Evolutionary conservation across 2,888 invertebrate genomes (phyloP).

Genomic region (Eulithis prunata): DNA sequence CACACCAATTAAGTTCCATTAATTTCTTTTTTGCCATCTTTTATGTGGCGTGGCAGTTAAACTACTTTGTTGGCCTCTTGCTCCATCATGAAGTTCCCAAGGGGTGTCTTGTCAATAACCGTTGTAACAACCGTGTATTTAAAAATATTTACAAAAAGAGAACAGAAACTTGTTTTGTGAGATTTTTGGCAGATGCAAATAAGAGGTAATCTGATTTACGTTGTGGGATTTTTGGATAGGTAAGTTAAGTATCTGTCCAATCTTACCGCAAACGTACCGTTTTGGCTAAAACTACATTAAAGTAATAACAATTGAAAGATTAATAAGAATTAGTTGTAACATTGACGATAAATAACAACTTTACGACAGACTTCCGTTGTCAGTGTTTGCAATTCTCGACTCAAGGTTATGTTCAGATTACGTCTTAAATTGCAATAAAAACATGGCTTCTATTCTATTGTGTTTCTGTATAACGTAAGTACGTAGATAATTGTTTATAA

Average conservation of each 20-base stretch:
- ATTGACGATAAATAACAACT: constrained; percentile 14
- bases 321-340: constrained; percentile 2
- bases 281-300: too few species aligned
- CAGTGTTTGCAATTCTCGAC: constrained; percentile 21
- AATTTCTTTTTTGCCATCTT: too few species aligned
- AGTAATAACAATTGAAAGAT: too few species aligned
- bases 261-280: too few species aligned
- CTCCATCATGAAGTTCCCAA: constrained; percentile 5
- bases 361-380: constrained; percentile 9
- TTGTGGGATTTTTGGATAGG: too few species aligned
- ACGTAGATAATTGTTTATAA: too few species aligned
- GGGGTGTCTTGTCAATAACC: background rate
- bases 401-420: constrained; percentile 21
- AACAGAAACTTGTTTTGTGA: constrained; percentile 21
- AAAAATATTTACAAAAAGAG: background rate
- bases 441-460: constrained; percentile 16
- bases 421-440: constrained; percentile 16
- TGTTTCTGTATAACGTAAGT: too few species aligned
- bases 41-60: too few species aligned
- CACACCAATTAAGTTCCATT: too few species aligned
- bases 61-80: background rate
- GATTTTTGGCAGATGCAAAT: constrained; percentile 21
- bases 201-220: background rate
- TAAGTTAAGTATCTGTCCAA: too few species aligned
- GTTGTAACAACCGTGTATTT: background rate